A percentile compares a stretch with the other conserved stretches of the same genome.
phyloP scores from a whole-genome alignment of 2,797 vertebrate genomes.

The Karalla daura region DNA sequence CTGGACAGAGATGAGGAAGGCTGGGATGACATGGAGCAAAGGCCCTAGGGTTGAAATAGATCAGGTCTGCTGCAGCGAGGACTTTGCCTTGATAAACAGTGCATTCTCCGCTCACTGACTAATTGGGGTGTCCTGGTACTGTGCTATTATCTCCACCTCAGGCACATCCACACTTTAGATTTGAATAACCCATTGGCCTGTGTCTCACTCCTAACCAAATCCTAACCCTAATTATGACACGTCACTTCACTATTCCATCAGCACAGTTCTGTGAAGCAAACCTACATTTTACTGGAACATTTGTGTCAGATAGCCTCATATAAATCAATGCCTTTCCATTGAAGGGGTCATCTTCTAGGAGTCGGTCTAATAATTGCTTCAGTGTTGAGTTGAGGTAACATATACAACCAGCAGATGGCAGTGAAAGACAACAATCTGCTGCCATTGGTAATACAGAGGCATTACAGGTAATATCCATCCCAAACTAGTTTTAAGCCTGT shows the following conservation, averaged over 20 bases:
- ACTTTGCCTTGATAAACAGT: too few relatives aligned
- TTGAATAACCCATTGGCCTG: too few relatives aligned
- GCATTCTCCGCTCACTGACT: too few relatives aligned
- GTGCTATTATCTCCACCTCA: not conserved
- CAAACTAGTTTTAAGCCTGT: slow-evolving; percentile 25
- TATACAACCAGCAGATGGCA: slow-evolving; percentile 80
- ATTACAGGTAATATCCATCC: slow-evolving; percentile 13
- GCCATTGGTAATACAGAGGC: not conserved
- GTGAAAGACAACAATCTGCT: slow-evolving; percentile 54
- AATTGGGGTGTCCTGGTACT: not conserved
- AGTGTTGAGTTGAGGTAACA: slow-evolving; percentile 10
- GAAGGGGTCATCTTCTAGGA: not conserved
- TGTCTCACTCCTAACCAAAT: too few relatives aligned
- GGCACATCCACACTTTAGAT: not conserved
- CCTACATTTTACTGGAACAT: not conserved
- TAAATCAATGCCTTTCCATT: too few relatives aligned
- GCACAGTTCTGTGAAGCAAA: not conserved
- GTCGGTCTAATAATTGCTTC: not conserved
- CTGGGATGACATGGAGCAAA: too few relatives aligned
- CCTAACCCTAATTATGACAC: not conserved
- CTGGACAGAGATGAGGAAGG: too few relatives aligned
- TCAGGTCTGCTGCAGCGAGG: too few relatives aligned
- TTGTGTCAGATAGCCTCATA: not conserved
- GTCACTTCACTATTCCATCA: not conserved
- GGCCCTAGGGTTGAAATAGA: too few relatives aligned